Base-by-base conservation (phyloP, 92 coral and sea anemone genomes). In the Blastomussa wellsi region DNA sequence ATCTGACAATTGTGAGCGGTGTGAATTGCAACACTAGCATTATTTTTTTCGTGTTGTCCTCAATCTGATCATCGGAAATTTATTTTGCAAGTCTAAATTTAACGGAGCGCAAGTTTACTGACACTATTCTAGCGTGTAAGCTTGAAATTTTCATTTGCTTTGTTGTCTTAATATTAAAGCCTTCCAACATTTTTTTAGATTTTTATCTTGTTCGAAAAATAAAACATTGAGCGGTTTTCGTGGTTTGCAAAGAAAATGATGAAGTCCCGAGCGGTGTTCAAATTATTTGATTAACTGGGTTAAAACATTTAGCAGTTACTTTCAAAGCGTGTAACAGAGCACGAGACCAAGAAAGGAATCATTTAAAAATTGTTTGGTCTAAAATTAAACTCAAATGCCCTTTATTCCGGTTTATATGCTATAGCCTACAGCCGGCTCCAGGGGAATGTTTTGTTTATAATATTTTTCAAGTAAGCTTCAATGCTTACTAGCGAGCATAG, bases 281-380 rank as follows among this genome's bases (percentile, higher is more conserved):
- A n/a, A n/a, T 24, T 81, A 35, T 81, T 48, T 81, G 51, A 81
- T 81, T 81, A 71, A 51, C n/a, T n/a, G 78, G 24, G 52, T 52
- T 44, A 44, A 44, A 3, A 12, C 65, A 33, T 69, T n/a, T 70
- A 79, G 60, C 66, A 35, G 48, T 39, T 81, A 69, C 60, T 59
- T 35, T 51, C 24, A 81, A 52, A 81, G 69, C 7, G 77, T 81
- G 52, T 36, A 35, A 49, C 17, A 47, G 15, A 38, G 37, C 48
- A 16, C 48, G 42, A 49, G 44, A 31, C 85, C 9, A 37, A 70
- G 39, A 66, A 65, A 29, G 28, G 16, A 37, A 5, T 53, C 49
- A 14, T 35, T 69, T 49, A 7, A 81, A 35, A 33, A 22, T 16
- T 69, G 77, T 67, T 81, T 81, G 68, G 69, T 81, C 48, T 0